Percentiles rank a stretch among this genome's conserved stretches.
Conservation (phyloP, 1,140 invertebrate genomes). For the Zeugodacus cucurbitae region DNA sequence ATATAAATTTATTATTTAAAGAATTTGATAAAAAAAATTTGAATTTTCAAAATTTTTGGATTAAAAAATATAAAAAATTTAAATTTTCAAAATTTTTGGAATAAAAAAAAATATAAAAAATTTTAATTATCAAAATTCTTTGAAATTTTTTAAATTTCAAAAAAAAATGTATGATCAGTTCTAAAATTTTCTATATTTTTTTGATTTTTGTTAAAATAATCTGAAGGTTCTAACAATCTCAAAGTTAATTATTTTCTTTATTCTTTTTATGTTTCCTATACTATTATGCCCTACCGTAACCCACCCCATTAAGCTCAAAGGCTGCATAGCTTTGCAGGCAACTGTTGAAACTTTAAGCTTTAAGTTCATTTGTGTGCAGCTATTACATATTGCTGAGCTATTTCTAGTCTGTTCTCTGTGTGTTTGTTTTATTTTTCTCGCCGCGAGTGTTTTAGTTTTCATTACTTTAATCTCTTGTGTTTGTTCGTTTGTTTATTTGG, state of each 20-base stretch:
- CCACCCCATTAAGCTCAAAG: neutral
- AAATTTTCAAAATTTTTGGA: too few relatives aligned
- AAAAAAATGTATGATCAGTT: too few relatives aligned
- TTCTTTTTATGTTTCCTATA: too few relatives aligned
- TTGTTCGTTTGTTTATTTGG: neutral
- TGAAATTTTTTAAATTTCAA: too few relatives aligned
- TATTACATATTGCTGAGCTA: neutral
- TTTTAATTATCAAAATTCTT: too few relatives aligned
- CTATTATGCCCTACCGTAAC: neutral
- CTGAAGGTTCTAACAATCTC: neutral
- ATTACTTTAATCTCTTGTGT: conserved; percentile 27
- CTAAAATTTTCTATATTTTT: neutral
- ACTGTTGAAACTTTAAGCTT: conserved; percentile 30
- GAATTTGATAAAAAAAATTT: neutral
- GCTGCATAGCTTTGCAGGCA: neutral
- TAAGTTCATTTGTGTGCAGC: conserved; percentile 1
- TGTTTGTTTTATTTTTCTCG: neutral
- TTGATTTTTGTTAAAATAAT: neutral
- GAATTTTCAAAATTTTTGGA: too few relatives aligned
- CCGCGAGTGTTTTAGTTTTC: conserved; percentile 32
- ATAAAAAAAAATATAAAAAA: too few relatives aligned
- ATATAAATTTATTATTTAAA: too few relatives aligned
- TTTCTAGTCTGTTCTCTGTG: neutral
- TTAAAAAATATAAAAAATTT: too few relatives aligned
- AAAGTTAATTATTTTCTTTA: neutral